Conservation (phyloP, 2,888 invertebrate genomes). For the Drosophila anceps region DNA sequence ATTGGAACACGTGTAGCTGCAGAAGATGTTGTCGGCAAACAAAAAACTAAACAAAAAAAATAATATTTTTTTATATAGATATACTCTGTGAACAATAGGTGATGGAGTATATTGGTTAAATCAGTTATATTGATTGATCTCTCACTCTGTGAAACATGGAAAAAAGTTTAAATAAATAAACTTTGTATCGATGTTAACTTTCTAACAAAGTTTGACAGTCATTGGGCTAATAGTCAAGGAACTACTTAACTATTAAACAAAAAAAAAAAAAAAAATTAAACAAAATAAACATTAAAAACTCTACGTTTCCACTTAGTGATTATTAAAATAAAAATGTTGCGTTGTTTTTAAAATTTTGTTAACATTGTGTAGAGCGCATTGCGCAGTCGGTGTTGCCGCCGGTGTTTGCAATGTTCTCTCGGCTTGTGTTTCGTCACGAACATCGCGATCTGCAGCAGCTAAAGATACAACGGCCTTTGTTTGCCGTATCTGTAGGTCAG, state of each 20-base stretch:
- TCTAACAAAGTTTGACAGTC: background rate
- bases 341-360: background rate
- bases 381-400: background rate
- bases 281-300: too few species aligned
- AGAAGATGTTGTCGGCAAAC: constrained; percentile 32
- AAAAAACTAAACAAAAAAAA: constrained; percentile 8
- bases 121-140: background rate
- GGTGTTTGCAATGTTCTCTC: constrained; percentile 1
- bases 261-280: background rate
- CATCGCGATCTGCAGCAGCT: constrained; percentile 8
- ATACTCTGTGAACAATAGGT: background rate
- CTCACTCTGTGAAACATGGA: background rate
- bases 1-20: constrained; percentile 27
- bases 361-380: background rate
- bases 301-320: too few species aligned
- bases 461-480: constrained; percentile 45
- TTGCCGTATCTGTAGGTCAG: constrained; percentile 48
- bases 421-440: constrained; percentile 15
- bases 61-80: background rate
- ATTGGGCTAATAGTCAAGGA: background rate
- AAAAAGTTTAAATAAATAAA: background rate
- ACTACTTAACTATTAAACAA: background rate
- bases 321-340: background rate
- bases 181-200: background rate
- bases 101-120: background rate